Evolutionary conservation across 2,797 vertebrate species (phyloP).

Genomic region (Botia kubotai): DNA sequence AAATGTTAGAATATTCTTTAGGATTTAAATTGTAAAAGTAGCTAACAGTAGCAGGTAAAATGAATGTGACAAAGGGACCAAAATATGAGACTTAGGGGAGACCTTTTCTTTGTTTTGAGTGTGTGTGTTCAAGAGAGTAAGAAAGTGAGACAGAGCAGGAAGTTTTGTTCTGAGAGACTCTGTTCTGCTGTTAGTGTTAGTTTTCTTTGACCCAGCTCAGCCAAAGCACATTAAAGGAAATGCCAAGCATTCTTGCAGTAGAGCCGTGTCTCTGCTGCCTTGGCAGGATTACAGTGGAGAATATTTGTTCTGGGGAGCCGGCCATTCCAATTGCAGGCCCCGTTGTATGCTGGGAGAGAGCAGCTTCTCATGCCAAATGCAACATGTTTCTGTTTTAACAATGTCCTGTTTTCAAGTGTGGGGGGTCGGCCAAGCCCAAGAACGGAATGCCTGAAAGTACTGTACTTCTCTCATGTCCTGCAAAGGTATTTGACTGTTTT

Average conservation of each 20-base stretch:
- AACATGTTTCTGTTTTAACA: conserved; percentile 70
- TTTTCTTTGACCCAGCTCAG: conserved; percentile 56
- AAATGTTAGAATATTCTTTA: not conserved
- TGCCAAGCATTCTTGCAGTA: conserved; percentile 84
- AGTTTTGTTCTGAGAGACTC: conserved; percentile 62
- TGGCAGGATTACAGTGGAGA: conserved; percentile 74
- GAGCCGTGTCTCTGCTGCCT: conserved; percentile 79
- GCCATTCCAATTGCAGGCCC: conserved; percentile 67
- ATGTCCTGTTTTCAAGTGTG: conserved; percentile 69
- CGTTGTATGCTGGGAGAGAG: conserved; percentile 61
- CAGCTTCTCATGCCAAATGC: conserved; percentile 70
- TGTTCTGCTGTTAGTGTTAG: conserved; percentile 53
- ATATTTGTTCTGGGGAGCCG: conserved; percentile 72
- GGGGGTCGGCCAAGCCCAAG: conserved; percentile 44
- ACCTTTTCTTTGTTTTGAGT: conserved; percentile 28
- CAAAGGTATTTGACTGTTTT: conserved; percentile 27
- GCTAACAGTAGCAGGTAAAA: conserved; percentile 35
- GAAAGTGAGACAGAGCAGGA: conserved; percentile 56
- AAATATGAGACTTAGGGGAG: conserved; percentile 44
- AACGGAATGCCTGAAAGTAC: conserved; percentile 56
- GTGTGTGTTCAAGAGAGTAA: conserved; percentile 33
- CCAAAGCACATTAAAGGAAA: conserved; percentile 83
- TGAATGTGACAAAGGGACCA: conserved; percentile 8
- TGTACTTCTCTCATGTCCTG: conserved; percentile 44
- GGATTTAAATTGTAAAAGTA: conserved; percentile 5